These are phyloP conservation scores for Leptopterna dolabrata DNA, from an alignment of 2,888 invertebrate genomes.

Conservation along the genomic window DNA sequence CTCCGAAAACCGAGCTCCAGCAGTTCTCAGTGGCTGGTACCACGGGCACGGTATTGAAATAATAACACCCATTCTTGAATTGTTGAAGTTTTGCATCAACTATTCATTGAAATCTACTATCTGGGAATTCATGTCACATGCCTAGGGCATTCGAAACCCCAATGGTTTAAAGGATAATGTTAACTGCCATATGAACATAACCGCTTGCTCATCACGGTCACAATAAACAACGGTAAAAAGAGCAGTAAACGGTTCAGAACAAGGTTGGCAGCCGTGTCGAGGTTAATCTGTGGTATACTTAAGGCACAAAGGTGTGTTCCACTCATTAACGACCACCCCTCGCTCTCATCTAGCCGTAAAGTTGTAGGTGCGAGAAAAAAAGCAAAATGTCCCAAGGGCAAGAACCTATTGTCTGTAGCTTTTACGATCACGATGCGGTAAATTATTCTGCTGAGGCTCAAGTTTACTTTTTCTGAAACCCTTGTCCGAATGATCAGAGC, in stretches of 20 bases:
- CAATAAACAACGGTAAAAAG: neutral
- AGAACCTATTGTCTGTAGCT: neutral
- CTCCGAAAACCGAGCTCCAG: too few relatives aligned
- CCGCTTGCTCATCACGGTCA: neutral
- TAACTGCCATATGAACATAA: neutral
- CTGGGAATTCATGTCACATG: neutral
- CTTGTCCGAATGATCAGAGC: too few relatives aligned
- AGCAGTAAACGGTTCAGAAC: neutral
- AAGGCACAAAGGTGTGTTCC: conserved; percentile 3
- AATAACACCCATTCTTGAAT: too few relatives aligned
- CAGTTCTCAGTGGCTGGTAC: too few relatives aligned
- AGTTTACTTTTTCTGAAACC: neutral
- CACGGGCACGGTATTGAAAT: too few relatives aligned
- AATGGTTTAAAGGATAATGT: neutral
- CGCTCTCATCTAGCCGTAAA: neutral
- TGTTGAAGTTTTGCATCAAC: too few relatives aligned
- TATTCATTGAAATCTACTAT: too few relatives aligned
- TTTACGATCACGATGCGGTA: neutral
- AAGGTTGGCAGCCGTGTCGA: conserved; percentile 1
- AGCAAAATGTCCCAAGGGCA: neutral
- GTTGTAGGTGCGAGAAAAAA: neutral
- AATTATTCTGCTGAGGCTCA: neutral
- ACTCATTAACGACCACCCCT: neutral
- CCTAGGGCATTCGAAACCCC: neutral
- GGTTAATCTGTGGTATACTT: neutral